phyloP scores from a whole-genome alignment of 2,113 vertebrate genomes.

The cat (Felis catus) region F.catus_Fca126_mat1.0 CM031414.1:14741501-14742000 shows the following conservation, averaged over 20 bases:
- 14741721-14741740: background rate
- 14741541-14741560: conserved; percentile 45
- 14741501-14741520: conserved; percentile 43
- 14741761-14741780: background rate
- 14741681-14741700: background rate
- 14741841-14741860: background rate
- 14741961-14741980: background rate
- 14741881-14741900: background rate
- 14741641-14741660: background rate
- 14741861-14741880: background rate
- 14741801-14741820: background rate
- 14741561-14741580: background rate
- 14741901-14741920: background rate
- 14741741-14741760: background rate
- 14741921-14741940: background rate
- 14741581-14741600: background rate
- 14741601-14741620: background rate
- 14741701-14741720: background rate
- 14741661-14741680: background rate
- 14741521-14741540: conserved; percentile 63
- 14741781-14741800: background rate
- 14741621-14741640: background rate
- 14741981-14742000: background rate
- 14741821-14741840: background rate
- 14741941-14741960: background rate